Evolutionary conservation across 2,888 invertebrate species (phyloP).

Genomic region (Apotomis turbidana): DNA sequence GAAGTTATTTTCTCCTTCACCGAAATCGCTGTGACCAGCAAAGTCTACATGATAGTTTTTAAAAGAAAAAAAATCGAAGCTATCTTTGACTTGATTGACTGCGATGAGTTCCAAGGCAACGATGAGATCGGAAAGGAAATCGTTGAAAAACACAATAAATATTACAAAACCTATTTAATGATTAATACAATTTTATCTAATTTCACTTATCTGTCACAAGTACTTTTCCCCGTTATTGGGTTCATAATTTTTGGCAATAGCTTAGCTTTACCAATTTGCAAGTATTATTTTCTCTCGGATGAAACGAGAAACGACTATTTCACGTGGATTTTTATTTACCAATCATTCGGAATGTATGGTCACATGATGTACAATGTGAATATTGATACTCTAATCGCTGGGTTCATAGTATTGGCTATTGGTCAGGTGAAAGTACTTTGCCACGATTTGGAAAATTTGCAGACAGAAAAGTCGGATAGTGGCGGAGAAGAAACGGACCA

Average conservation of each 20-base stretch:
- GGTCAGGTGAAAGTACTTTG: constrained; percentile 62
- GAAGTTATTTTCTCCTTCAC: constrained; percentile 62
- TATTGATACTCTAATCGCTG: constrained; percentile 65
- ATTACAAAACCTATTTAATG: constrained; percentile 57
- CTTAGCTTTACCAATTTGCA: constrained; percentile 65
- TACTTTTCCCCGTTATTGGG: constrained; percentile 56
- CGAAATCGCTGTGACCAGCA: constrained; percentile 50
- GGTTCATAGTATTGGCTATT: constrained; percentile 61
- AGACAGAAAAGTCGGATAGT: constrained; percentile 46
- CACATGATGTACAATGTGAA: constrained; percentile 70
- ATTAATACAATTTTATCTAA: constrained; percentile 52
- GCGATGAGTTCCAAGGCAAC: constrained; percentile 57
- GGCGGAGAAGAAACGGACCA: constrained; percentile 43
- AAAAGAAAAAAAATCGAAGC: constrained; percentile 59
- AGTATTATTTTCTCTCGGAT: constrained; percentile 68
- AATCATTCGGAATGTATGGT: constrained; percentile 64
- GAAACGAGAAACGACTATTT: constrained; percentile 58
- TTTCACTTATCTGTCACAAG: constrained; percentile 53
- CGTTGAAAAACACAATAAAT: constrained; percentile 50
- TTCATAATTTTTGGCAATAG: constrained; percentile 54
- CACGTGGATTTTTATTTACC: constrained; percentile 60
- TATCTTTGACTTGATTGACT: constrained; percentile 62
- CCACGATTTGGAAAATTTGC: constrained; percentile 56
- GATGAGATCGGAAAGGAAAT: constrained; percentile 54
- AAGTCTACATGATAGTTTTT: constrained; percentile 62